phyloP scores from a whole-genome alignment of 1,140 invertebrate genomes.

The Lutraria rhynchaena region DNA sequence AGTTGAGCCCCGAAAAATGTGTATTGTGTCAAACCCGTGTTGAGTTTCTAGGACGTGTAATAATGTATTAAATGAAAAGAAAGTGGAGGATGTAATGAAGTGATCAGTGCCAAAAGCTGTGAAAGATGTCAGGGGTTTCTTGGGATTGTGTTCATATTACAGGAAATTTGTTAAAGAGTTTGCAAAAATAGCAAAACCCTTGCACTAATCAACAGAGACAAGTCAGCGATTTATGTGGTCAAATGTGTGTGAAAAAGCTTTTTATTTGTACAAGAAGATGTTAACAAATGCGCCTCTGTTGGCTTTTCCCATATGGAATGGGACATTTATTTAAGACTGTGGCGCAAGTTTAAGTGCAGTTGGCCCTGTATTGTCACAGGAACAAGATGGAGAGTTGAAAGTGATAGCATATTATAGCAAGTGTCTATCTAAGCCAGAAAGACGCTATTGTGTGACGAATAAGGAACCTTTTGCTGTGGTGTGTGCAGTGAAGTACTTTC shows the following conservation, averaged over 20 bases:
- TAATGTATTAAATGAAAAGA: background rate
- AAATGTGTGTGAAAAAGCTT: background rate
- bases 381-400: too few relatives aligned
- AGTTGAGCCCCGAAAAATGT: too few relatives aligned
- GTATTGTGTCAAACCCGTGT: too few relatives aligned
- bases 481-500: too few relatives aligned
- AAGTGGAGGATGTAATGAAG: too few relatives aligned
- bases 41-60: constrained; percentile 52
- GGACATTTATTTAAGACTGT: constrained; percentile 2
- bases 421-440: constrained; percentile 17
- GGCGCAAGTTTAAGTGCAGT: constrained; percentile 11
- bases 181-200: too few relatives aligned
- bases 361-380: constrained; percentile 10
- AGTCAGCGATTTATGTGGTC: background rate
- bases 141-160: too few relatives aligned
- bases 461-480: too few relatives aligned
- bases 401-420: too few relatives aligned
- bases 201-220: background rate
- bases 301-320: background rate
- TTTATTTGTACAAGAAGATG: background rate
- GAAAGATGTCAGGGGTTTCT: too few relatives aligned
- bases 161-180: too few relatives aligned
- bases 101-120: background rate
- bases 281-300: constrained; percentile 7
- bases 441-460: too few relatives aligned